Percentiles rank a stretch among this genome's conserved stretches.
Evolutionary conservation across 2,888 invertebrate genomes (phyloP).

Genomic region (Dynastes hyllus): DNA sequence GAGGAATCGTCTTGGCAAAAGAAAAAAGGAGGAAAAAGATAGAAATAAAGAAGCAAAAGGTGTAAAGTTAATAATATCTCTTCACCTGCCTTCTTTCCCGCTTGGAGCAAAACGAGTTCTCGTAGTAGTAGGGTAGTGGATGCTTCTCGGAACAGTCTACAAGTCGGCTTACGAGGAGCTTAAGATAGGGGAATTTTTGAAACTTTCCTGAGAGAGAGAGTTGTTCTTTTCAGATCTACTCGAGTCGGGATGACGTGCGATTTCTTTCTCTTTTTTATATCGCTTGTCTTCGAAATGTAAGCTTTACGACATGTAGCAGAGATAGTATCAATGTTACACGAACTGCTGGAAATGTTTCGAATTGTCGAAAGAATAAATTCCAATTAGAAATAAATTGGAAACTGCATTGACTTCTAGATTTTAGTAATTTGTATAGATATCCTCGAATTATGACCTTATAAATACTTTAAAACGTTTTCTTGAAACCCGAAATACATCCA

Average conservation of each 20-base stretch:
- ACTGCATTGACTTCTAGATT: no score
- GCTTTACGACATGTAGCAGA: no score
- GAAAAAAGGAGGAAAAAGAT: not conserved
- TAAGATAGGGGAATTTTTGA: conserved; percentile 5
- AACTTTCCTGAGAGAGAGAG: not conserved
- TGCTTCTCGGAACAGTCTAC: not conserved
- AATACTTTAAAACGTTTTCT: no score
- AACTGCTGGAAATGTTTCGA: no score
- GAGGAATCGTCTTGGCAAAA: not conserved
- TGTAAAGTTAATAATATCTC: conserved; percentile 2
- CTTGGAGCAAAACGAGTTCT: not conserved
- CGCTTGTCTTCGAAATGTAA: no score
- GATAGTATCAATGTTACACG: no score
- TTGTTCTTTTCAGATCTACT: conserved; percentile 9
- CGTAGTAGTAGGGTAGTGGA: not conserved
- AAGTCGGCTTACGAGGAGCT: conserved; percentile 3
- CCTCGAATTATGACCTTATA: no score
- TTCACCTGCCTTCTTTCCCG: not conserved
- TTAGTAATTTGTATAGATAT: no score
- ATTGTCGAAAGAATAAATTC: no score
- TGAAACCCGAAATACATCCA: no score
- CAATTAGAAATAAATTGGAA: no score
- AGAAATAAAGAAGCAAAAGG: not conserved
- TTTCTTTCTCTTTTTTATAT: not conserved
- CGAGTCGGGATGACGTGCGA: not conserved